Evolutionary conservation across 1,140 invertebrate species (phyloP).

Genomic region (Sycophaga agraensis): DNA sequence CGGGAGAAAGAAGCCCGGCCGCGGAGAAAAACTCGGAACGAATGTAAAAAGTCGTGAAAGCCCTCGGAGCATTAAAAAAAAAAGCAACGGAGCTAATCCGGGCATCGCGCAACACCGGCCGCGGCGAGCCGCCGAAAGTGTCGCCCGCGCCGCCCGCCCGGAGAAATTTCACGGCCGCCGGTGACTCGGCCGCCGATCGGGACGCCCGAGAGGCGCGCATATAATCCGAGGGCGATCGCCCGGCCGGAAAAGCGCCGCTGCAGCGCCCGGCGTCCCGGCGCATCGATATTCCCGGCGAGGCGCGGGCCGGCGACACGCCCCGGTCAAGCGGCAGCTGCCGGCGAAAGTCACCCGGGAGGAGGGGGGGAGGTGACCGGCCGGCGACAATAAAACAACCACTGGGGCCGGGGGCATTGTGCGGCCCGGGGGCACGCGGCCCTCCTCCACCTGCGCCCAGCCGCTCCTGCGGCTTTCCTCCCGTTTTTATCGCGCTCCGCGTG

Average conservation of each 20-base stretch:
- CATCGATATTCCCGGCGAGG: background rate
- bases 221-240: background rate
- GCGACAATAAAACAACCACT: no score
- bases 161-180: background rate
- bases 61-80: no score
- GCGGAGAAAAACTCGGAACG: no score
- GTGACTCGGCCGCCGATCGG: background rate
- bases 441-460: slow-evolving; percentile 8
- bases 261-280: background rate
- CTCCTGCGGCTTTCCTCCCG: background rate
- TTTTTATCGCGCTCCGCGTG: no score
- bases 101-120: no score
- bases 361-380: background rate
- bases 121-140: background rate
- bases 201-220: background rate
- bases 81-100: no score
- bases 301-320: background rate
- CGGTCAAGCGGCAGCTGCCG: background rate
- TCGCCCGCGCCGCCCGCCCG: background rate
- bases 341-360: background rate
- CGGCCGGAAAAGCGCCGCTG: background rate
- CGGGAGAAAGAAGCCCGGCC: no score
- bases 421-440: background rate
- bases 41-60: no score
- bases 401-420: no score